Evolutionary conservation across 2,797 vertebrate species (phyloP).

Genomic region (Chelon auratus): DNA sequence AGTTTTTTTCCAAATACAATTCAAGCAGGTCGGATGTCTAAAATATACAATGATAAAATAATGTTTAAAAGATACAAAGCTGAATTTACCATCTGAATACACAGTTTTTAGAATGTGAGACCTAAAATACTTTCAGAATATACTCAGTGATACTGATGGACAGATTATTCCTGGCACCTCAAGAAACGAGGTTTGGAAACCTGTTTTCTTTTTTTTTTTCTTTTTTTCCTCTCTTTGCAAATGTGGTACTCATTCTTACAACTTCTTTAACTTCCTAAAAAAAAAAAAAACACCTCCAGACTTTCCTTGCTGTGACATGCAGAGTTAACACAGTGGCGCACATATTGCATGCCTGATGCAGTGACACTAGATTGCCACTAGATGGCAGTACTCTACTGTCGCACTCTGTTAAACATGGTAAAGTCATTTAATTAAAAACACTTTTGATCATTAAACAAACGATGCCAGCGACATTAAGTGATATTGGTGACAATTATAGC

Average conservation of each 20-base stretch:
- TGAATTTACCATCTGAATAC: too few species aligned
- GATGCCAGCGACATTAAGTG: neutral
- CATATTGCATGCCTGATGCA: constrained; percentile 26
- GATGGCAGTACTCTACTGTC: constrained; percentile 61
- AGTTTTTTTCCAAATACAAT: too few species aligned
- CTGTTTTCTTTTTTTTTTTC: too few species aligned
- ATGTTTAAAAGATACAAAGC: too few species aligned
- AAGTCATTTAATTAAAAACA: constrained; percentile 31
- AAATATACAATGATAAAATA: too few species aligned
- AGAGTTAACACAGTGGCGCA: neutral
- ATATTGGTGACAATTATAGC: neutral
- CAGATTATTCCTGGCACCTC: too few species aligned
- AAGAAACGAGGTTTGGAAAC: too few species aligned
- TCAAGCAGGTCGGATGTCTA: too few species aligned
- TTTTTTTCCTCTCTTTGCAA: neutral
- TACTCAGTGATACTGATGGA: neutral
- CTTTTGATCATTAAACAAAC: neutral
- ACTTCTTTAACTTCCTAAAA: too few species aligned
- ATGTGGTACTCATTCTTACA: neutral
- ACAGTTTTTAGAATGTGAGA: too few species aligned
- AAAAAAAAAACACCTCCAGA: neutral
- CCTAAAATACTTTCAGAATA: too few species aligned
- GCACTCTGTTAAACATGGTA: constrained; percentile 16
- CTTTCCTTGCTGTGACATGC: neutral
- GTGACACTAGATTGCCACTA: constrained; percentile 44